Conservation (phyloP, 2,113 vertebrate genomes). For the Onychostruthus taczanowskii region DNA sequence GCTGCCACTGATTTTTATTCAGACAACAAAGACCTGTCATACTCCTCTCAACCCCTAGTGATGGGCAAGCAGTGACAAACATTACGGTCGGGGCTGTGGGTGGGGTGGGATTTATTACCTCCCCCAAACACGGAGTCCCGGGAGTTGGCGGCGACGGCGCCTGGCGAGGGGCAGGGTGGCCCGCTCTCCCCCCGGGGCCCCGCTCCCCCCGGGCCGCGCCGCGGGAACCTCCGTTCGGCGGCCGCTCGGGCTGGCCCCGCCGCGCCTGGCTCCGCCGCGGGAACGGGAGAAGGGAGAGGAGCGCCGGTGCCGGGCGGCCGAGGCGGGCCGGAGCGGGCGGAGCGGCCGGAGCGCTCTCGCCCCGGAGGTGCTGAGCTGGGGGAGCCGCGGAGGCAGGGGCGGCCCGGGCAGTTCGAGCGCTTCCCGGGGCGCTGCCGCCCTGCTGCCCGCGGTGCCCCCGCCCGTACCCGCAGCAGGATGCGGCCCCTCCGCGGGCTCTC, state of each 20-base stretch:
- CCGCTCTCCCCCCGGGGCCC: neutral
- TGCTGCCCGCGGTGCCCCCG: too few species aligned
- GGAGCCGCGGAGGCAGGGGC: neutral
- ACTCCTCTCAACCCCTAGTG: constrained; percentile 83
- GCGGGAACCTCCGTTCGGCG: neutral
- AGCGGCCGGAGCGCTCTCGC: neutral
- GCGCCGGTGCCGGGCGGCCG: neutral
- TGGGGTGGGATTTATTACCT: constrained; percentile 54
- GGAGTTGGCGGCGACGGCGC: neutral
- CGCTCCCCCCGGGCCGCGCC: neutral
- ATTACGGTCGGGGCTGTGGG: constrained; percentile 37
- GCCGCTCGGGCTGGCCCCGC: neutral
- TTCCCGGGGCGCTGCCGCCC: neutral
- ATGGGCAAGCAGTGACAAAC: constrained; percentile 81
- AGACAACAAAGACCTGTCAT: constrained; percentile 99
- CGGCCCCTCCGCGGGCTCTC: neutral
- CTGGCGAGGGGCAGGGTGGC: constrained; percentile 21
- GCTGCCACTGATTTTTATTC: constrained; percentile 90
- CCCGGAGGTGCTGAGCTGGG: too few species aligned
- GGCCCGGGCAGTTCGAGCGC: neutral
- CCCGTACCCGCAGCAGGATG: neutral
- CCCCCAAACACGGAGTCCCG: constrained; percentile 34
- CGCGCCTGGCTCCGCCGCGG: neutral
- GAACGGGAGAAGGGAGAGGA: neutral
- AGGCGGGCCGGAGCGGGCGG: neutral